Percentiles rank a stretch among this genome's conserved stretches.
phyloP scores from a whole-genome alignment of 1,140 invertebrate species.

The Drosophila obscura region DNA sequence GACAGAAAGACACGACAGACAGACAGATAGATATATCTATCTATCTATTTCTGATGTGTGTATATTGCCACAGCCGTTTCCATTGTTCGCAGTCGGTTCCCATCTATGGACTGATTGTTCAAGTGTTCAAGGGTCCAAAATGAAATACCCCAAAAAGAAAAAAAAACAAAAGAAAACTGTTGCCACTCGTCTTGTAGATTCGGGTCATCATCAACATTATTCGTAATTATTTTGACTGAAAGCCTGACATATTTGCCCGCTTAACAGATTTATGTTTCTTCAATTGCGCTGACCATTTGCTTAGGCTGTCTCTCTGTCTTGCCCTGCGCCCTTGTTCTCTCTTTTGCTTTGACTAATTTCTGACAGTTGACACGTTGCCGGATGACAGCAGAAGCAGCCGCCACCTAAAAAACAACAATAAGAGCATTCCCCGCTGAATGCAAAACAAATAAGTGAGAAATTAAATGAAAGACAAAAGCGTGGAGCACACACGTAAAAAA shows the following conservation, averaged over 20 bases:
- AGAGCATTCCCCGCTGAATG: slow-evolving; percentile 2
- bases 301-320: background rate
- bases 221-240: slow-evolving; percentile 51
- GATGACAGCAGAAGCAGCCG: slow-evolving; percentile 21
- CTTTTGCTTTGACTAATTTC: slow-evolving; percentile 76
- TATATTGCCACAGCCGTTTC: slow-evolving; percentile 36
- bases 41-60: background rate
- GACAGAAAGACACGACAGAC: too few species aligned
- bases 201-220: slow-evolving; percentile 25
- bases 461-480: slow-evolving; percentile 7
- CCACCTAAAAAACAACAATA: slow-evolving; percentile 31
- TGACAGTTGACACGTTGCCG: slow-evolving; percentile 80
- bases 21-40: slow-evolving; percentile 3
- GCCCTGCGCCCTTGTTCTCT: background rate
- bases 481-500: slow-evolving; percentile 15
- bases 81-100: background rate
- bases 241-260: slow-evolving; percentile 68
- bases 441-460: slow-evolving; percentile 41
- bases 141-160: slow-evolving; percentile 5
- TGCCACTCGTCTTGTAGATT: slow-evolving; percentile 57
- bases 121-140: slow-evolving; percentile 41
- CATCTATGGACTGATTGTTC: slow-evolving; percentile 34
- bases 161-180: slow-evolving; percentile 7
- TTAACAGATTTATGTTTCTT: slow-evolving; percentile 78
- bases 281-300: slow-evolving; percentile 43